Percentiles rank a stretch among this genome's conserved stretches.
These are phyloP conservation scores for Heliocidaris tuberculata DNA, from an alignment of 35 echinoderm and acorn worm genomes.

Conservation along the genomic window DNA sequence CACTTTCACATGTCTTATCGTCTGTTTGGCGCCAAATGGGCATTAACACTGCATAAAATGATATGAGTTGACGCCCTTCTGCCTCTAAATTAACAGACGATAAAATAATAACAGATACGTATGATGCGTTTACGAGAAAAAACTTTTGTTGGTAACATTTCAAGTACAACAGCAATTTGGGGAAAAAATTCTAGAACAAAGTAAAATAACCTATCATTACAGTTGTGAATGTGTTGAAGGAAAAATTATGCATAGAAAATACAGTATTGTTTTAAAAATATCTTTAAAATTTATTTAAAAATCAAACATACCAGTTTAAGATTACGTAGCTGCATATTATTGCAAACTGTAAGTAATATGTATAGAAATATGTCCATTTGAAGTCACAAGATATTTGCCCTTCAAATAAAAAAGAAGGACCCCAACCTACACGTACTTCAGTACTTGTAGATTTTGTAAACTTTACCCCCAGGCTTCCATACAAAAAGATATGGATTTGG, in stretches of 20 bases:
- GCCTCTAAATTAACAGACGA: no score
- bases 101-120: neutral
- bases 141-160: no score
- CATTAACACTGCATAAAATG: no score
- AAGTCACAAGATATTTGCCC: neutral
- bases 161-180: no score
- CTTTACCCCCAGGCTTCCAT: neutral
- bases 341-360: neutral
- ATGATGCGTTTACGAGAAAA: no score
- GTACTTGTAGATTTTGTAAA: neutral
- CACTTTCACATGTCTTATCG: neutral
- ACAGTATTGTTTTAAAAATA: neutral
- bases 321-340: neutral
- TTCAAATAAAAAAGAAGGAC: neutral
- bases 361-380: neutral
- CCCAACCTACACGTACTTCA: neutral
- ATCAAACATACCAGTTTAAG: neutral
- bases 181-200: no score
- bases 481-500: constrained; percentile 39
- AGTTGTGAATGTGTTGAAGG: no score
- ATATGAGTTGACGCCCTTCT: no score
- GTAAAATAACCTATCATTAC: no score
- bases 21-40: no score
- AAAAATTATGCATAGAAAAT: no score
- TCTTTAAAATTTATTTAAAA: neutral